Percentiles rank a stretch among this genome's conserved stretches.
Evolutionary conservation across 64 coral and sea anemone species (phyloP).

Genomic region (Hydrozoanthus tunicans): DNA sequence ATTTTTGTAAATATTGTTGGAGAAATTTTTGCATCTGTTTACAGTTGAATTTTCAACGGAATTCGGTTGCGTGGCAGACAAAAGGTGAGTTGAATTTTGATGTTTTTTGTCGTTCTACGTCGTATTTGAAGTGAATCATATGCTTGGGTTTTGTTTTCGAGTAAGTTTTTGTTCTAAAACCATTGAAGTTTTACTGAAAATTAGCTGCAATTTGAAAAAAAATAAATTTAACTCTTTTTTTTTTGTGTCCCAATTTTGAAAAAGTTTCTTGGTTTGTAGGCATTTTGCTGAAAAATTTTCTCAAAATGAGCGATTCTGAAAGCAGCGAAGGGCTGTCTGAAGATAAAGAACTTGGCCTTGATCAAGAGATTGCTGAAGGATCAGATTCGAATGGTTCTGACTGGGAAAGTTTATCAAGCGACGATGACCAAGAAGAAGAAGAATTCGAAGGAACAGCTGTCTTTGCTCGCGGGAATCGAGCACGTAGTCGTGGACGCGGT

Average conservation of each 20-base stretch:
- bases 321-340: slow-evolving; percentile 47
- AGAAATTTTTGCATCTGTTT: slow-evolving; percentile 9
- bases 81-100: slow-evolving; percentile 32
- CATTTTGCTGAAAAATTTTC: slow-evolving; percentile 35
- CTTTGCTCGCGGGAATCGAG: slow-evolving; percentile 41
- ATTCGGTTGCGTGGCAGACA: neutral
- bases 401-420: slow-evolving; percentile 54
- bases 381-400: slow-evolving; percentile 49
- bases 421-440: slow-evolving; percentile 3
- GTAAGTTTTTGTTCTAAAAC: neutral
- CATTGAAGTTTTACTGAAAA: slow-evolving; percentile 43
- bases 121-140: slow-evolving; percentile 6
- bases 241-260: slow-evolving; percentile 46
- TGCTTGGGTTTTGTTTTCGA: slow-evolving; percentile 20
- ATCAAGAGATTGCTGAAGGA: slow-evolving; percentile 58
- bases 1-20: slow-evolving; percentile 12
- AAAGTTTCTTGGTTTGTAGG: slow-evolving; percentile 38
- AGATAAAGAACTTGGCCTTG: slow-evolving; percentile 54
- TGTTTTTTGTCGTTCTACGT: slow-evolving; percentile 11
- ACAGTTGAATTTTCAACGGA: neutral
- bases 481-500: neutral
- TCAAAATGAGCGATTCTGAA: slow-evolving; percentile 48
- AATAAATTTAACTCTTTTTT: slow-evolving; percentile 8
- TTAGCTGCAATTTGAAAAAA: slow-evolving; percentile 44
- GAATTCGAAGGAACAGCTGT: slow-evolving; percentile 36